Conservation (phyloP, 37 sponge, comb jelly and placozoan species). For the Spongilla lacustris region DNA sequence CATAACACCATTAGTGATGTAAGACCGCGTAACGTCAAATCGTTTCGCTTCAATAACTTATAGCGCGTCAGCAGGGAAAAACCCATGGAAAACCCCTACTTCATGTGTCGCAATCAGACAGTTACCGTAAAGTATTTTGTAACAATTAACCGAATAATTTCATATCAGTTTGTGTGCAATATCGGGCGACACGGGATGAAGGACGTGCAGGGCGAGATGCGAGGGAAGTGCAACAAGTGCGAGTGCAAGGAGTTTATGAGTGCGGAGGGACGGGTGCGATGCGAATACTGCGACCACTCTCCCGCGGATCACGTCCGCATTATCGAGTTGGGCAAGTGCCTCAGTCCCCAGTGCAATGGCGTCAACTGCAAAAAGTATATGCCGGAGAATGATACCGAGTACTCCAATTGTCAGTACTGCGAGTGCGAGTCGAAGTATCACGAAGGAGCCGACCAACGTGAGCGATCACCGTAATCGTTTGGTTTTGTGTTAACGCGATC, state of each 20-base stretch:
- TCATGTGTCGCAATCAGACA: too few relatives aligned
- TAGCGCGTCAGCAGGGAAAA: too few relatives aligned
- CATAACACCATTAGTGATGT: too few relatives aligned
- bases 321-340: constrained; percentile 51
- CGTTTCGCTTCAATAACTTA: too few relatives aligned
- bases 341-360: not conserved
- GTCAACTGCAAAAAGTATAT: constrained; percentile 54
- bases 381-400: constrained; percentile 33
- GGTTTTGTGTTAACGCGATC: too few relatives aligned
- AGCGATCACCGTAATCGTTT: not conserved
- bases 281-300: constrained; percentile 74
- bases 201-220: not conserved
- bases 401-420: constrained; percentile 65
- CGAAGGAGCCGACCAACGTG: constrained; percentile 50
- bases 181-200: too few relatives aligned
- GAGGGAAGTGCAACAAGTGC: not conserved
- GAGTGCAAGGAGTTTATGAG: constrained; percentile 23
- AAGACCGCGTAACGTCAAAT: too few relatives aligned
- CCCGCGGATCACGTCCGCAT: constrained; percentile 61
- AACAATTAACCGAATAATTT: too few relatives aligned
- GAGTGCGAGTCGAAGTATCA: constrained; percentile 44
- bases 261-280: constrained; percentile 11
- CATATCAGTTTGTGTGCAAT: too few relatives aligned
- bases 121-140: too few relatives aligned
- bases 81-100: too few relatives aligned